Base-by-base conservation (phyloP, 2,797 vertebrate species). In the Pelochelys cantorii region DNA sequence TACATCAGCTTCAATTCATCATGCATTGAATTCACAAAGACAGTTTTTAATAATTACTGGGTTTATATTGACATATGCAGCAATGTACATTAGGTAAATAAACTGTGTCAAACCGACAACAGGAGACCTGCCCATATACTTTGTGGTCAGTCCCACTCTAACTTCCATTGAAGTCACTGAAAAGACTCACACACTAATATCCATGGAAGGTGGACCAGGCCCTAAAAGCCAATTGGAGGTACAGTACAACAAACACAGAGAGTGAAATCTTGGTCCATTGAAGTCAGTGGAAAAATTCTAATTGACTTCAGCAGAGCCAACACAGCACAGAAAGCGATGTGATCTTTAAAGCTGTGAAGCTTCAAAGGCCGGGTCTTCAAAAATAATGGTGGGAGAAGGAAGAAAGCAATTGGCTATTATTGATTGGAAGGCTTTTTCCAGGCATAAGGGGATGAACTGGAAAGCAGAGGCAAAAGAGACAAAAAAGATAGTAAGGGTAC, bases 291-390 rank as follows among this genome's bases (percentile, higher is more conserved):
- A 42, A 77, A 52, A 52, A 52, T 27, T 77, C 25, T 77, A 77
- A 8, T 27, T 77, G 37, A 27, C 25, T 12, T 77, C 13, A 75
- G 1, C 1, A 4, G 54, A 1, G 0, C 0, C 3, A 74, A 14
- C 12, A 56, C 3, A 60, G 79, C 3, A 74, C 42, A 17, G 7
- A 92, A 14, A 7, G 55, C 87, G 14, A 2, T 25, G 22, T 27
- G 8, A 2, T 17, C 22, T 82, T 89, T n/a, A 78, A 65, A 78
- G 83, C 15, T 1, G 55, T 1, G 48, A 92, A 75, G 87, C 1
- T 59, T 85, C 2, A 17, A 88, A 55, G 74, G 29, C 25, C 22
- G 11, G 7, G 54, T 0, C 74, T 77, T 77, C 74, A 77, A 52
- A 77, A 52, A 6, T 29, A 42, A 25, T 77, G 25, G 1, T 78